Conservation (phyloP, 2,888 invertebrate species). For the Philereme transversata region DNA sequence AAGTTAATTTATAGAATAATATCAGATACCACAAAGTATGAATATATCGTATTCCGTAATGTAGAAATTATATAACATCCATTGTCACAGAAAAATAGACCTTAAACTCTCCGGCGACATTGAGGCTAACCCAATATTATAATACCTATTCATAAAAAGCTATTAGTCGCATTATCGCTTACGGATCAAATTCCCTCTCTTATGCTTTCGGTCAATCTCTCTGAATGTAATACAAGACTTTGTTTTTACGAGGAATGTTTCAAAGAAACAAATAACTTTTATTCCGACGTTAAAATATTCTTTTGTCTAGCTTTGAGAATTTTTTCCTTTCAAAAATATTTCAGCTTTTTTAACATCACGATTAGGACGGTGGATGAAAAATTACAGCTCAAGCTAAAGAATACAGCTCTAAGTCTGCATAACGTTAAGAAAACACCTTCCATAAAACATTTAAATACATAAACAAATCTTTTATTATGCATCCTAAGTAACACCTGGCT, state of each 20-base stretch:
- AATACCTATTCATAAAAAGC: neutral
- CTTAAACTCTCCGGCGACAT: neutral
- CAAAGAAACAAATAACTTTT: slow-evolving; percentile 38
- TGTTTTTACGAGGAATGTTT: slow-evolving; percentile 10
- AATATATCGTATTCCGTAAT: too few species aligned
- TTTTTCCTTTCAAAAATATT: slow-evolving; percentile 24
- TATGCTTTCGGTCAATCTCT: slow-evolving; percentile 6
- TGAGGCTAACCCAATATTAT: neutral
- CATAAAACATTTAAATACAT: too few species aligned
- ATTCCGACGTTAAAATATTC: slow-evolving; percentile 26
- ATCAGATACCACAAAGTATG: too few species aligned
- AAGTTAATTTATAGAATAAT: too few species aligned
- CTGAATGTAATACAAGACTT: slow-evolving; percentile 7
- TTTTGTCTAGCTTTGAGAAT: slow-evolving; percentile 18
- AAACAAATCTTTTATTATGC: too few species aligned
- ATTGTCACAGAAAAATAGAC: neutral
- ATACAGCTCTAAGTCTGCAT: too few species aligned
- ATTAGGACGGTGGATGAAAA: slow-evolving; percentile 10
- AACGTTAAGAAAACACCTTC: too few species aligned
- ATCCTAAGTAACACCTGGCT: too few species aligned
- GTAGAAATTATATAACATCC: neutral
- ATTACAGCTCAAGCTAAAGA: too few species aligned
- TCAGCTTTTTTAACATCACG: slow-evolving; percentile 18
- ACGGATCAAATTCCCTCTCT: slow-evolving; percentile 1
- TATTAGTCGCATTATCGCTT: slow-evolving; percentile 9